phyloP scores from a whole-genome alignment of 2,888 invertebrate genomes.

The Pollenia griseotomentosa region DNA sequence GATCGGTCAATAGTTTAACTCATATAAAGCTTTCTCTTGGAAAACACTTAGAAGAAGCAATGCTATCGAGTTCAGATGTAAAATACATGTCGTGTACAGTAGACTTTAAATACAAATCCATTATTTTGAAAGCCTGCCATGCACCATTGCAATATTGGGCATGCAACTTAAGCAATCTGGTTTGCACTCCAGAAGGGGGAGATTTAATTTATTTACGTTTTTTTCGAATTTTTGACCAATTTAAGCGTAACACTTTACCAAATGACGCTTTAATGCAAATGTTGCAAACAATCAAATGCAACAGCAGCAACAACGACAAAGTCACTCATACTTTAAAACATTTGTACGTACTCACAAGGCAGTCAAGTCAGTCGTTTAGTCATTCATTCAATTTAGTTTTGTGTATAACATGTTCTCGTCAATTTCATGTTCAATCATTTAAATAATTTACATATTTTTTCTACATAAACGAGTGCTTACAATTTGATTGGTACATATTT shows the following conservation, averaged over 20 bases:
- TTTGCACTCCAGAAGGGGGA: conserved; percentile 55
- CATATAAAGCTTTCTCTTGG: no score
- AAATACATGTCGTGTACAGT: no score
- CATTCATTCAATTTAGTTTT: conserved; percentile 38
- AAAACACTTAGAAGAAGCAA: no score
- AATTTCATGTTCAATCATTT: conserved; percentile 69
- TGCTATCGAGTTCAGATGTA: no score
- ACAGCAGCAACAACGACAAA: conserved; percentile 26
- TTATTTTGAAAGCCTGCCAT: no score
- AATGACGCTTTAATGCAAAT: conserved; percentile 70
- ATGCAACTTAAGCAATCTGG: conserved; percentile 1
- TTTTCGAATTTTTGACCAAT: conserved; percentile 59
- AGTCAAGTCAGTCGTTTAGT: conserved; percentile 3
- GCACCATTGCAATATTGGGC: not conserved
- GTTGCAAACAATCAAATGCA: conserved; percentile 67
- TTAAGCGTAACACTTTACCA: conserved; percentile 67
- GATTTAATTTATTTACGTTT: conserved; percentile 72
- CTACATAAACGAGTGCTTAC: conserved; percentile 47
- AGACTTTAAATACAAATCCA: no score
- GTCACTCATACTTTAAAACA: conserved; percentile 5
- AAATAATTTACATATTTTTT: conserved; percentile 62
- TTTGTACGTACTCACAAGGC: not conserved
- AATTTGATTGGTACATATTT: conserved; percentile 21
- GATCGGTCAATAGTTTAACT: no score
- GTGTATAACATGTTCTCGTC: conserved; percentile 51